Evolutionary conservation across 2,797 vertebrate genomes (phyloP), one percentile per base, ranked within the genome.

Genomic region (Parotocinclus haroldoi): DNA sequence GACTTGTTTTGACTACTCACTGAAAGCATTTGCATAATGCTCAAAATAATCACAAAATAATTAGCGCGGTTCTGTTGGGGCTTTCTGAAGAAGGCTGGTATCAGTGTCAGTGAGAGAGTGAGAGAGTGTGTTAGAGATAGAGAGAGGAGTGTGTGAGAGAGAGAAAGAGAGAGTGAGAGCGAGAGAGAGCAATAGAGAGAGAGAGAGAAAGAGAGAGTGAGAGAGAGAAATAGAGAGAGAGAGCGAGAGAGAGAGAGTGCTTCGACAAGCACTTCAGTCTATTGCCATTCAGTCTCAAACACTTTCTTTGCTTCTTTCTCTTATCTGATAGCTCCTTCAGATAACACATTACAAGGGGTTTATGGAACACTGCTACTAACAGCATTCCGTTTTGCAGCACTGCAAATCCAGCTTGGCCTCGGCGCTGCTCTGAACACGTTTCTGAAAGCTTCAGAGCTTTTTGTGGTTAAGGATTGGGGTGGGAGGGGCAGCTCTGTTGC

Each of bases 21-120:
- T 59, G 53, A 75, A 72, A 66, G 45, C 55, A 77, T 74, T 78
- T 72, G 67, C 64, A 71, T 61, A 77, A 74, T 77, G 73, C 69
- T 72, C 65, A 68, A 77, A 73, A 78, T 75, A 76, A 79, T 74
- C 68, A 38, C 49, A 58, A 79, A 76, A 75, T 72, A 76, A 78
- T 76, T 73, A 75, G 68, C 51, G 54, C 48, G 38, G 42, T 76
- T 76, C 62, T 69, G 59, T 51, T 59, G 64, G 69, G 60, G 63
- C 58, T 68, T 73, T 65, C 42, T 68, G 17, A 75, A 75, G 69
- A 56, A 71, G 58, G 81, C 82, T 27, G 72, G 40, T 42, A 38
- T 58, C n/a, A 0, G 18, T 65, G 56, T 63, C 45, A 58, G 18
- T 2, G 27, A 27, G 27, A 27, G 27, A 27, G 27, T 2, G 27